These are phyloP conservation scores for Otolemur crassicaudatus DNA, from an alignment of 2,797 vertebrate species.

Conservation along the genomic window DNA sequence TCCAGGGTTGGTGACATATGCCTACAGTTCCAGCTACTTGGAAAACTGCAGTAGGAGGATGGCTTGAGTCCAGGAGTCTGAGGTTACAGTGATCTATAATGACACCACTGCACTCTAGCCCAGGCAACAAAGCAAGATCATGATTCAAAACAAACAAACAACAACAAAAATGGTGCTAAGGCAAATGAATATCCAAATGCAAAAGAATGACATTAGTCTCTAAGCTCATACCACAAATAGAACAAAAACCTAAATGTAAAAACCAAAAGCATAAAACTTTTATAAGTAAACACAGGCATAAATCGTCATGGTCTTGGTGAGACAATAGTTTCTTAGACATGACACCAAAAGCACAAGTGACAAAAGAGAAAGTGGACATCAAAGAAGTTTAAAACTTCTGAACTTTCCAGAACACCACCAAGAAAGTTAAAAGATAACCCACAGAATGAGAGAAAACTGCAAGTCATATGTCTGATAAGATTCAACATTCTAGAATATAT, in stretches of 20 bases:
- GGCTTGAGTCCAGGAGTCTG: too few relatives aligned
- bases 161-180: background rate
- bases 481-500: background rate
- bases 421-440: background rate
- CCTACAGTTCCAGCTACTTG: too few relatives aligned
- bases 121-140: too few relatives aligned
- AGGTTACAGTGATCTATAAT: too few relatives aligned
- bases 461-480: background rate
- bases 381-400: background rate
- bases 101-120: too few relatives aligned
- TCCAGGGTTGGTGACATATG: too few relatives aligned
- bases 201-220: background rate
- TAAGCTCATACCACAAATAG: background rate
- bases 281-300: background rate
- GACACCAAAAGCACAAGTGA: constrained; percentile 4
- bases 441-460: background rate
- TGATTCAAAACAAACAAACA: background rate
- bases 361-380: background rate
- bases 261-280: background rate
- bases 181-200: background rate
- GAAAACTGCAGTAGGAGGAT: too few relatives aligned
- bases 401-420: background rate
- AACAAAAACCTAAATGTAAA: background rate
- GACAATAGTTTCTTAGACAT: background rate
- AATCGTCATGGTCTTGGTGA: background rate